A percentile compares a stretch with the other conserved stretches of the same genome.
Conservation (phyloP, 2,888 invertebrate species). For the Harpalus rufipes region DNA sequence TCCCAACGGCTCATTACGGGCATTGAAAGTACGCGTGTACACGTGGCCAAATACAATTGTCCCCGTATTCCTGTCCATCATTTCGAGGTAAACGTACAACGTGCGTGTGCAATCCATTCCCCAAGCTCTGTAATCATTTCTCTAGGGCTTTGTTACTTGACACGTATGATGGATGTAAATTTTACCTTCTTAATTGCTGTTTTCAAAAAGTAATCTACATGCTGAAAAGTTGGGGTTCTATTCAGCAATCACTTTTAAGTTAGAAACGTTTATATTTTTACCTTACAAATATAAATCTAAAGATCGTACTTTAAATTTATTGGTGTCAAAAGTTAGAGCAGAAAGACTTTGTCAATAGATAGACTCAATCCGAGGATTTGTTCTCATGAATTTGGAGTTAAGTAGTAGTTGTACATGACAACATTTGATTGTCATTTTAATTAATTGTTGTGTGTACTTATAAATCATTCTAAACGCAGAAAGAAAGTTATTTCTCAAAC, state of each 20-base stretch:
- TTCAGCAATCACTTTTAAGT: too few relatives aligned
- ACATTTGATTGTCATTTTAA: not conserved
- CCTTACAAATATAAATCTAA: too few relatives aligned
- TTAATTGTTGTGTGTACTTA: not conserved
- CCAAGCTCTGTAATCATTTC: conserved; percentile 24
- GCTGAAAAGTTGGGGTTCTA: not conserved
- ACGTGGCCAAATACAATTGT: conserved; percentile 56
- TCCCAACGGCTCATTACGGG: conserved; percentile 53
- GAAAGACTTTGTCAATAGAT: too few relatives aligned
- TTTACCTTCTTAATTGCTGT: conserved; percentile 11
- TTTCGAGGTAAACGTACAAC: conserved; percentile 39
- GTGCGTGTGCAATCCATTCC: conserved; percentile 13
- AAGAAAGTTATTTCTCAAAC: conserved; percentile 30
- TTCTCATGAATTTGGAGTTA: too few relatives aligned
- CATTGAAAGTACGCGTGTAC: conserved; percentile 43
- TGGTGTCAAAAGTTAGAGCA: too few relatives aligned
- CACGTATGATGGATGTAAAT: conserved; percentile 31
- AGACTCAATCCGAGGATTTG: too few relatives aligned
- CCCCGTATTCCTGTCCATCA: conserved; percentile 45
- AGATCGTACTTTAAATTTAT: too few relatives aligned
- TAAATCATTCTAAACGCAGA: not conserved
- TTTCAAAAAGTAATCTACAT: not conserved
- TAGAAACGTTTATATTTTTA: too few relatives aligned
- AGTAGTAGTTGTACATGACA: too few relatives aligned
- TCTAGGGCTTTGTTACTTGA: conserved; percentile 36